These are phyloP conservation scores for Conger conger DNA, from an alignment of 2,113 vertebrate genomes.

Conservation along the genomic window DNA sequence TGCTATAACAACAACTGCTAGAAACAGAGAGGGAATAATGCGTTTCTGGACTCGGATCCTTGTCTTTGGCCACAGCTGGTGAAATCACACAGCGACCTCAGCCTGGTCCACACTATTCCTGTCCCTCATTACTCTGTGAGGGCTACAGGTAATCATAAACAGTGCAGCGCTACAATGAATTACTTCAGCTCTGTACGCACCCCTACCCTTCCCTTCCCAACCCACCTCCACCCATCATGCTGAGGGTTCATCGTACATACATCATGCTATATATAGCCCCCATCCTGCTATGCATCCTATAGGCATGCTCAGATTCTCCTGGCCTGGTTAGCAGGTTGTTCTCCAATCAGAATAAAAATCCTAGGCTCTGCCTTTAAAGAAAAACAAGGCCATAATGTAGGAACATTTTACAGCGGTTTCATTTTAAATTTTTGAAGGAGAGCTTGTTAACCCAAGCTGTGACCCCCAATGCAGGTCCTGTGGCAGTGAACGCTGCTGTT, in stretches of 20 bases:
- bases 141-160: neutral
- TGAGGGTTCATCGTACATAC: neutral
- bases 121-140: neutral
- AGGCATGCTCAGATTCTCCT: neutral
- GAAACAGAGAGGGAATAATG: too few relatives aligned
- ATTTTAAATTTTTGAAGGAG: too few relatives aligned
- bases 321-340: neutral
- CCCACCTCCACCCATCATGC: neutral
- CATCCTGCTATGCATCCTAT: neutral
- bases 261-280: constrained; percentile 1
- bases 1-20: too few relatives aligned
- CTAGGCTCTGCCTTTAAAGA: neutral
- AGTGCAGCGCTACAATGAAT: neutral
- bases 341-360: neutral
- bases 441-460: too few relatives aligned
- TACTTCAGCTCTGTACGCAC: neutral
- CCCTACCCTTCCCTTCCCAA: neutral
- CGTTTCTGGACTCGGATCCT: neutral
- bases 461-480: too few relatives aligned
- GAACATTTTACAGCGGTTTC: too few relatives aligned
- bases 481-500: too few relatives aligned
- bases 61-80: neutral
- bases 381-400: too few relatives aligned
- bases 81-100: neutral
- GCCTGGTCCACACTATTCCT: neutral